phyloP scores from a whole-genome alignment of 1,140 invertebrate genomes.

The Listronotus bonariensis region DNA sequence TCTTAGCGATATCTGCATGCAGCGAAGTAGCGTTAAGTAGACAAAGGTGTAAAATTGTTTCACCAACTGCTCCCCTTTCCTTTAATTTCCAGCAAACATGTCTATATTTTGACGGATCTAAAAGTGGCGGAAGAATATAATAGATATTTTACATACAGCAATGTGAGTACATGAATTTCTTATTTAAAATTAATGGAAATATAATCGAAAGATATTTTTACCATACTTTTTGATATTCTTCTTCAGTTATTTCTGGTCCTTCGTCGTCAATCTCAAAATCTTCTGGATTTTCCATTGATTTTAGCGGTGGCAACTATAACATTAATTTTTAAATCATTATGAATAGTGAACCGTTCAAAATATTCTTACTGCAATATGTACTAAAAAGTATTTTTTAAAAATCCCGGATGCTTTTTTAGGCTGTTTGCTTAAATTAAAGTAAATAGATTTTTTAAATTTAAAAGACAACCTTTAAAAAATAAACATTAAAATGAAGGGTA shows the following conservation, averaged over 20 bases:
- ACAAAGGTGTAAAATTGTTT: constrained; percentile 93
- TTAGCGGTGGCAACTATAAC: constrained; percentile 69
- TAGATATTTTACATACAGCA: not conserved
- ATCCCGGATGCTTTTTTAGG: no score
- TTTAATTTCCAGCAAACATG: constrained; percentile 92
- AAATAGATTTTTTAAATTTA: no score
- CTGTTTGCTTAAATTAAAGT: no score
- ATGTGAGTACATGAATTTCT: no score
- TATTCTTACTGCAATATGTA: not conserved
- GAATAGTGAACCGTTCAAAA: not conserved
- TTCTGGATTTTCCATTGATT: constrained; percentile 78
- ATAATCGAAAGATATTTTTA: no score
- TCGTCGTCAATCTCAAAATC: constrained; percentile 82
- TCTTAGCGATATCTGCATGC: constrained; percentile 91
- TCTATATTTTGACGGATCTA: constrained; percentile 64
- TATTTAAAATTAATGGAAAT: no score
- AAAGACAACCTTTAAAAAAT: no score
- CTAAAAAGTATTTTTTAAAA: no score
- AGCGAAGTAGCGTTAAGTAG: constrained; percentile 88
- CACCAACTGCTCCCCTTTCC: constrained; percentile 92
- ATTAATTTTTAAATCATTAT: constrained; percentile 18
- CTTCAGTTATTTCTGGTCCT: constrained; percentile 62
- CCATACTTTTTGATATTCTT: constrained; percentile 54
- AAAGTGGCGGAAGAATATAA: constrained; percentile 4
- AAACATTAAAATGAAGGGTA: no score